A percentile compares a stretch with the other conserved stretches of the same genome.
These are phyloP conservation scores for Leuciscus waleckii DNA, from an alignment of 2,797 vertebrate species.

Conservation along the genomic window DNA sequence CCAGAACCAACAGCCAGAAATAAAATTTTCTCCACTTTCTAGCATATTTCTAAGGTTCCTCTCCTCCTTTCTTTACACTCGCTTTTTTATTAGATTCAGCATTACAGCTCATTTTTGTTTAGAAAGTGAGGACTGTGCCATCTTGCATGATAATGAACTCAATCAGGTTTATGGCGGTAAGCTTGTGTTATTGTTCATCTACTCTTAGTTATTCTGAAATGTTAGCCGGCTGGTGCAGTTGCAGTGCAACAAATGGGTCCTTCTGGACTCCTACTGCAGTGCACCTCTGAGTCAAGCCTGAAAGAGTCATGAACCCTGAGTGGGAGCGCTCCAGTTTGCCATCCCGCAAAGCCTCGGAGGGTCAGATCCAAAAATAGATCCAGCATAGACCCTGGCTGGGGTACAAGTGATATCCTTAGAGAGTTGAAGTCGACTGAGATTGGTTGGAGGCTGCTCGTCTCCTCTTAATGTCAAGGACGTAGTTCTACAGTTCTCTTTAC, in stretches of 20 bases:
- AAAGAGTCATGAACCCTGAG: slow-evolving; percentile 30
- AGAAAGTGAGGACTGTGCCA: neutral
- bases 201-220: neutral
- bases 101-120: too few species aligned
- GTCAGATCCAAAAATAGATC: slow-evolving; percentile 29
- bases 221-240: slow-evolving; percentile 12
- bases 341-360: slow-evolving; percentile 9
- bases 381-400: slow-evolving; percentile 7
- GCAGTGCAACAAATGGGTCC: neutral
- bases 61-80: neutral
- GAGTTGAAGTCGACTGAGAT: slow-evolving; percentile 13
- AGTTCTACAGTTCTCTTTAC: slow-evolving; percentile 1
- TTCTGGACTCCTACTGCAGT: slow-evolving; percentile 36
- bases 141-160: neutral
- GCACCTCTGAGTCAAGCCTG: slow-evolving; percentile 26
- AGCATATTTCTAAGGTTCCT: neutral
- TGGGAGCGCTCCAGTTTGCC: slow-evolving; percentile 27
- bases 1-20: slow-evolving; percentile 16
- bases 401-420: slow-evolving; percentile 29
- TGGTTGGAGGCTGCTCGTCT: neutral
- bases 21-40: neutral
- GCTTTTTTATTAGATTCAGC: neutral
- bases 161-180: neutral
- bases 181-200: neutral
- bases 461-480: slow-evolving; percentile 20